Conservation (phyloP, 2,113 vertebrate species). For the Sinocyclocheilus anophthalmus region DNA sequence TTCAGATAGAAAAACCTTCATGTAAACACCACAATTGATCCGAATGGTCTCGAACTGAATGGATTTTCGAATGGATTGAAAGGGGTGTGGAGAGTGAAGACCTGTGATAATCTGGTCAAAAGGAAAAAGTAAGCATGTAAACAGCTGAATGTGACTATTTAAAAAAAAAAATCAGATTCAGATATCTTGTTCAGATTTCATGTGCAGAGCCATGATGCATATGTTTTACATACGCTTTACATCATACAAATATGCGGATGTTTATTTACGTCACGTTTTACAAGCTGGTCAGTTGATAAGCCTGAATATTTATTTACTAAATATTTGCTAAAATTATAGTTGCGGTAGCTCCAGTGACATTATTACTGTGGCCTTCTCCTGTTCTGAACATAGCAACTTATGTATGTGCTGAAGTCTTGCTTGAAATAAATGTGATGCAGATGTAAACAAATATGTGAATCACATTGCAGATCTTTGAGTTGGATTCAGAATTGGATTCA, state of each 20-base stretch:
- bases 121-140: background rate
- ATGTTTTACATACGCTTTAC: background rate
- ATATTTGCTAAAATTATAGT: background rate
- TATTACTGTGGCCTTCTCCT: background rate
- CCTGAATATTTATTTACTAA: background rate
- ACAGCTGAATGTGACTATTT: background rate
- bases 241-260: background rate
- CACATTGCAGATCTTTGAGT: no score
- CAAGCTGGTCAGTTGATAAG: background rate
- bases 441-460: no score
- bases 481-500: no score
- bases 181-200: no score
- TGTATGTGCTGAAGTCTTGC: no score
- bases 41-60: no score
- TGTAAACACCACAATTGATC: background rate
- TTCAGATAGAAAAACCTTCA: background rate
- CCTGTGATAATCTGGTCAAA: background rate
- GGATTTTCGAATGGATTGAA: background rate
- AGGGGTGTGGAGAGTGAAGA: background rate
- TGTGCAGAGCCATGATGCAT: background rate
- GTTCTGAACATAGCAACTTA: no score
- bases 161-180: no score
- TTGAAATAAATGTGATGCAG: no score
- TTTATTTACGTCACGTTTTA: background rate
- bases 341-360: background rate